phyloP scores from a whole-genome alignment of 2,797 vertebrate species.

The Columba guinea region DNA sequence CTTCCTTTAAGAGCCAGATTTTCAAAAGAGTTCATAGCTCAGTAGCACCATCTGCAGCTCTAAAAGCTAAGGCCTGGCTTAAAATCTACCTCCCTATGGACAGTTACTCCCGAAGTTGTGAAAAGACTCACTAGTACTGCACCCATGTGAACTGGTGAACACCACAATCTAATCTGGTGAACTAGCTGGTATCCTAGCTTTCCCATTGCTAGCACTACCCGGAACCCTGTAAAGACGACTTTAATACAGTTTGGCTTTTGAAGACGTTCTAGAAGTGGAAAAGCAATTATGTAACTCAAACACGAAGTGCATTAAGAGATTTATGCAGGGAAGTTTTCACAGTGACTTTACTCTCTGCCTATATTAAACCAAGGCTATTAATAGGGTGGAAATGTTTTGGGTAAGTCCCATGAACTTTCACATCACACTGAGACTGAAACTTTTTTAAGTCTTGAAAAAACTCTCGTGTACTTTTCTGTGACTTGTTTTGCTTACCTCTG shows the following conservation, averaged over 20 bases:
- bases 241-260: not conserved
- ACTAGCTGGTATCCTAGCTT: not conserved
- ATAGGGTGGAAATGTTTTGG: conserved; percentile 48
- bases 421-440: not conserved
- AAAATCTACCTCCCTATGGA: not conserved
- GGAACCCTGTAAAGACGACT: not conserved
- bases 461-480: not conserved
- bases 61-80: not conserved
- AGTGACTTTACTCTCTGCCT: conserved; percentile 10
- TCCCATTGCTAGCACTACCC: not conserved
- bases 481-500: conserved; percentile 26
- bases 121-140: not conserved
- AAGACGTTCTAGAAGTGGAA: not conserved
- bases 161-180: not conserved
- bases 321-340: not conserved
- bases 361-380: conserved; percentile 45
- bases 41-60: conserved; percentile 56
- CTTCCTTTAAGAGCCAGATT: not conserved
- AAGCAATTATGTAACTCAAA: not conserved
- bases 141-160: not conserved
- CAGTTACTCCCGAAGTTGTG: not conserved
- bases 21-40: conserved; percentile 12
- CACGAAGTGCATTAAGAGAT: not conserved
- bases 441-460: conserved; percentile 4
- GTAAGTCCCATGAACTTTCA: conserved; percentile 54